Percentiles rank a stretch among this genome's conserved stretches.
Evolutionary conservation across 1,140 invertebrate species (phyloP).

Genomic region (Oppia nitens): DNA sequence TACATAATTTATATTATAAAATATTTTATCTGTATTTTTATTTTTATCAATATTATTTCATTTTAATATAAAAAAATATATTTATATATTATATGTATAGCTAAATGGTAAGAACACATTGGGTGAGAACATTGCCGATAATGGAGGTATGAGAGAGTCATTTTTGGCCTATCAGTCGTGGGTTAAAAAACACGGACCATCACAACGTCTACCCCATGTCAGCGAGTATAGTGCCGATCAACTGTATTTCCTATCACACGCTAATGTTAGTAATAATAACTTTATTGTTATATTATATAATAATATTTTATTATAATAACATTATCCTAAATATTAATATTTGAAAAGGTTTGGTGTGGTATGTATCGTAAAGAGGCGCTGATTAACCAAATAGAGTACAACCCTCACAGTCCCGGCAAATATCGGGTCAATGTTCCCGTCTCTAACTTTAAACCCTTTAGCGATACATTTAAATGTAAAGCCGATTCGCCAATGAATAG

Average conservation of each 20-base stretch:
- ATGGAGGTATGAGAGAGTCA: not conserved
- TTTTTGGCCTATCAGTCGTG: not conserved
- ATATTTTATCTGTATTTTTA: too few relatives aligned
- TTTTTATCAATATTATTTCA: too few relatives aligned
- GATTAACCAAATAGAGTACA: slow-evolving; percentile 20
- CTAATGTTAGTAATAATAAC: slow-evolving; percentile 25
- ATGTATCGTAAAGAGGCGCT: not conserved
- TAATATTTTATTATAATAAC: not conserved
- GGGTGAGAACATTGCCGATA: not conserved
- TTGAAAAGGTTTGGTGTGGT: not conserved
- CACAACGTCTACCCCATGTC: not conserved
- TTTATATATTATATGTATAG: too few relatives aligned
- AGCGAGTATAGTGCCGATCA: slow-evolving; percentile 34
- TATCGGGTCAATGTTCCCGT: slow-evolving; percentile 56
- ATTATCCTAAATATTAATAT: too few relatives aligned
- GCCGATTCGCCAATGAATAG: slow-evolving; percentile 73
- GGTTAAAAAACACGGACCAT: not conserved
- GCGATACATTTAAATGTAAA: slow-evolving; percentile 48
- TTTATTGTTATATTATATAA: not conserved
- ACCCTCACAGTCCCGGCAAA: slow-evolving; percentile 20
- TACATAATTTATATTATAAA: not conserved
- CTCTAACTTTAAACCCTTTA: slow-evolving; percentile 79
- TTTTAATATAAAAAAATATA: too few relatives aligned
- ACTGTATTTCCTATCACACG: slow-evolving; percentile 74
- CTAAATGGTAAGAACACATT: not conserved